Evolutionary conservation across 2,797 vertebrate genomes (phyloP).

Genomic region (Okamejei kenojei): DNA sequence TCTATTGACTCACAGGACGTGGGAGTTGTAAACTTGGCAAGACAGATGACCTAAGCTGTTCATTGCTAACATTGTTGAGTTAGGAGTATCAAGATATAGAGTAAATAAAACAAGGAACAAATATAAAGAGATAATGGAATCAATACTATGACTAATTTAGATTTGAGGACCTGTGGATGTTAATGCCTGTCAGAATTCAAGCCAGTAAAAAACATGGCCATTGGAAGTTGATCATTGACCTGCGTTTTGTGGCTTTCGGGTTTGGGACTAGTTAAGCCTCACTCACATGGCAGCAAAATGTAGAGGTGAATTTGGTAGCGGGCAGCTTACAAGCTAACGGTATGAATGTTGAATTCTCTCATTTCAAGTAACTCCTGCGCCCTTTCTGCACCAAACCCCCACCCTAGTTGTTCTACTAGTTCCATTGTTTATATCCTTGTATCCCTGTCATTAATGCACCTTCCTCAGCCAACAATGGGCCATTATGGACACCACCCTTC

Average conservation of each 20-base stretch:
- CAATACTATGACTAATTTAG: no score
- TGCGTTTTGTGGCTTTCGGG: no score
- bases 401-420: no score
- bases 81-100: background rate
- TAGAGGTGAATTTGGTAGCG: background rate
- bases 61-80: background rate
- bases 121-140: background rate
- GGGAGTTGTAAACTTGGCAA: background rate
- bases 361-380: no score
- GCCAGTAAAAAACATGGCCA: background rate
- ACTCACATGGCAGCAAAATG: no score
- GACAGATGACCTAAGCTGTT: background rate
- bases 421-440: no score
- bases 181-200: background rate
- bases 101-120: background rate
- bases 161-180: background rate
- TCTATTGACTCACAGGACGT: background rate
- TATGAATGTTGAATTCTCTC: no score
- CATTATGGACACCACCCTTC: no score
- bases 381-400: no score
- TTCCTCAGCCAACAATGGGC: no score
- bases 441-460: no score
- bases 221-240: background rate
- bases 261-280: background rate
- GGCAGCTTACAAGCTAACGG: no score